phyloP scores from a whole-genome alignment of 2,113 vertebrate species.

The Thunnus maccoyii region DNA sequence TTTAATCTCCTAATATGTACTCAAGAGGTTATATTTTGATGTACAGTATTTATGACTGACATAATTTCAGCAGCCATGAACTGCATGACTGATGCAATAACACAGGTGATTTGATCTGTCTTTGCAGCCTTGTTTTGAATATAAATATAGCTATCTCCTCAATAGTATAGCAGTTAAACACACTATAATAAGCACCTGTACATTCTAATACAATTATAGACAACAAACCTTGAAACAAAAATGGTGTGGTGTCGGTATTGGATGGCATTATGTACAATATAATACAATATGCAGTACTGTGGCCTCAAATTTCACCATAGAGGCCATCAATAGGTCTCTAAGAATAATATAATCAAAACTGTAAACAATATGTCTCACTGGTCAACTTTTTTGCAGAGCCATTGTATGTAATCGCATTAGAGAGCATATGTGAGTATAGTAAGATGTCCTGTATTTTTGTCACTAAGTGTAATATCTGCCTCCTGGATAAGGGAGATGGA shows the following conservation, averaged over 20 bases:
- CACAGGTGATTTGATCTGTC: background rate
- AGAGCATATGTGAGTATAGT: conserved; percentile 8
- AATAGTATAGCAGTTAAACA: background rate
- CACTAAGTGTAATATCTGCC: background rate
- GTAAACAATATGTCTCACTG: background rate
- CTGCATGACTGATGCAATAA: background rate
- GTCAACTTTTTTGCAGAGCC: background rate
- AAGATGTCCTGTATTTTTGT: background rate
- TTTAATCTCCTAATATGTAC: too few relatives aligned
- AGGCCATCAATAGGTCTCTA: background rate
- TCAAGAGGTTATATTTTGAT: background rate
- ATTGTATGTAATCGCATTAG: background rate
- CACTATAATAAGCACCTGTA: background rate
- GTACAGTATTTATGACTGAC: background rate
- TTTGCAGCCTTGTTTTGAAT: background rate
- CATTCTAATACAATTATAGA: too few relatives aligned
- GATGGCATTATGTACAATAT: background rate
- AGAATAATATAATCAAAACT: background rate
- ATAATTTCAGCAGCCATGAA: background rate
- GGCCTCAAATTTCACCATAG: background rate
- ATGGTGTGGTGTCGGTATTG: background rate
- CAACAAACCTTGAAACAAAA: background rate
- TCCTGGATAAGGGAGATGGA: background rate
- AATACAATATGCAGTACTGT: background rate
- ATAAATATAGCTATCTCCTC: background rate